phyloP scores from a whole-genome alignment of 2,888 invertebrate species.

The Matsumyia berberina region DNA sequence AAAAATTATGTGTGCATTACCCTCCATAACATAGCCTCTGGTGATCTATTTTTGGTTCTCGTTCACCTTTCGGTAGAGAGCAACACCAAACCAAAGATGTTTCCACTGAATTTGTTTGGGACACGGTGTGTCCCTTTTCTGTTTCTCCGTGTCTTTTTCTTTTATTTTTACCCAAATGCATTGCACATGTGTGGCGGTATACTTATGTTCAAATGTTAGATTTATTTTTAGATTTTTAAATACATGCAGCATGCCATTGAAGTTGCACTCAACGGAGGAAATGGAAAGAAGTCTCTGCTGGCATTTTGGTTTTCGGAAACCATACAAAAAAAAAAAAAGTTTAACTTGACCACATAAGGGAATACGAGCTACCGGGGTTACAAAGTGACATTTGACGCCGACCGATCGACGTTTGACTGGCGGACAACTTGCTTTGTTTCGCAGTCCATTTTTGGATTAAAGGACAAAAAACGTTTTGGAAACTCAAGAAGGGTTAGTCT shows the following conservation, averaged over 20 bases:
- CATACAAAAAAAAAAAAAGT: conserved; percentile 46
- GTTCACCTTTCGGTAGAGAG: conserved; percentile 47
- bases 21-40: neutral
- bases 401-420: conserved; percentile 42
- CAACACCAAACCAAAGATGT: conserved; percentile 7
- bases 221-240: conserved; percentile 57
- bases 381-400: conserved; percentile 67
- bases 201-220: conserved; percentile 33
- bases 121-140: neutral
- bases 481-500: conserved; percentile 69
- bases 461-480: conserved; percentile 32
- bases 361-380: conserved; percentile 59
- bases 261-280: conserved; percentile 38
- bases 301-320: conserved; percentile 46
- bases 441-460: conserved; percentile 31
- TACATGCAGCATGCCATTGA: conserved; percentile 56
- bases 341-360: conserved; percentile 58
- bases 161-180: conserved; percentile 43
- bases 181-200: conserved; percentile 55
- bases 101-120: neutral
- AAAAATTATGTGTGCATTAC: conserved; percentile 10
- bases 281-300: conserved; percentile 30
- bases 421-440: conserved; percentile 49
- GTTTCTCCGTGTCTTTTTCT: conserved; percentile 11
- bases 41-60: conserved; percentile 37